Evolutionary conservation across 2,888 invertebrate species (phyloP), one percentile per base, ranked within the genome.

Genomic region (Seira ritae): DNA sequence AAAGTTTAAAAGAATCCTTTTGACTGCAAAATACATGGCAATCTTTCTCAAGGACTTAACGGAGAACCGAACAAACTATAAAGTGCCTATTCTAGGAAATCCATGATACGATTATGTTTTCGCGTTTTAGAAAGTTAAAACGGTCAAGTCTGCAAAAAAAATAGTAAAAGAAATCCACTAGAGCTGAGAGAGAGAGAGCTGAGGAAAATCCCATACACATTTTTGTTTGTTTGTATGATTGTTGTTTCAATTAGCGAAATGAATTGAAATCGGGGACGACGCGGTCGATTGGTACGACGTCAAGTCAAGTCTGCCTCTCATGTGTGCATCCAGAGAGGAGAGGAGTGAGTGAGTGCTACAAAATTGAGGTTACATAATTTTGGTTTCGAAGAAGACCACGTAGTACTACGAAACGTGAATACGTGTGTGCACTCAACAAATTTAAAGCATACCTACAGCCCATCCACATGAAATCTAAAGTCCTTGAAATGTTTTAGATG

Each of bases 51-150:
- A 55, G 55, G 55, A 55, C 55, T 55, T 12, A 55, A 3, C 3
- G 3, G 3, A 55, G 17, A 3, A 17, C 17, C 55, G 12, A 55
- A 55, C 55, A 12, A 17, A 55, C 15, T 17, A n/a, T n/a, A 42
- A 12, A 55, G 55, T 17, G 55, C 55, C 55, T 55, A 55, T n/a
- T 55, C 55, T 55, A 55, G 55, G 3, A 55, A n/a, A 55, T 55
- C 17, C 15, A 55, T 55, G 55, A 55, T n/a, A 55, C 15, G 31
- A 31, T 31, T 31, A 55, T n/a, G 55, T 3, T 55, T 55, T 8
- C 55, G 55, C 6, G 1, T 55, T 62, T 62, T 62, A 20, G 62
- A 62, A 62, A 62, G 62, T 62, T 62, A 62, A 62, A 62, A 62
- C 62, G 19, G 62, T 62, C 55, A 55, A 55, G 55, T 17, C 55